Conservation (phyloP, 2,797 vertebrate genomes). For the Pipistrellus kuhlii region DNA sequence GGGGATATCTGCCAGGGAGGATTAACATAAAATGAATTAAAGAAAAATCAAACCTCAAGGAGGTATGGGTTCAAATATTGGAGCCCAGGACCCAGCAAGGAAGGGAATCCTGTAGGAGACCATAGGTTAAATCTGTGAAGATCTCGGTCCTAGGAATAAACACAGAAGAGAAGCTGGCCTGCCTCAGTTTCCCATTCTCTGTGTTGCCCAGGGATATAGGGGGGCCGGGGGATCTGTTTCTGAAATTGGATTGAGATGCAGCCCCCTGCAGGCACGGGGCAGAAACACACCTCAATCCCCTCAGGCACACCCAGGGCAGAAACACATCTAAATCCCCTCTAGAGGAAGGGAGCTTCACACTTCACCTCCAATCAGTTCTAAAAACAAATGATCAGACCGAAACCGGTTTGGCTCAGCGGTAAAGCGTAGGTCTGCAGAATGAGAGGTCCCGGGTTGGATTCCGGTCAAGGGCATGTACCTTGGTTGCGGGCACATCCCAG, state of each 20-base stretch:
- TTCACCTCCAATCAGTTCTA: not conserved
- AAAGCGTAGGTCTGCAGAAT: no score
- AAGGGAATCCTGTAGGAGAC: not conserved
- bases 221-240: not conserved
- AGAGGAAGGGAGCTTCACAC: not conserved
- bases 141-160: not conserved
- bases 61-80: not conserved
- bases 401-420: no score
- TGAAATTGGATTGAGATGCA: not conserved
- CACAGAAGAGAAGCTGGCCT: not conserved
- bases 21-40: not conserved
- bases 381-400: not conserved
- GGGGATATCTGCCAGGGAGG: fast-evolving
- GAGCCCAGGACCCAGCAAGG: not conserved
- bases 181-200: not conserved
- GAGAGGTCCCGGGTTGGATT: no score
- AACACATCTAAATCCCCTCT: not conserved
- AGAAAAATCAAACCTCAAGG: not conserved
- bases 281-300: not conserved
- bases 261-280: not conserved
- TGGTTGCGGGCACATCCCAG: no score
- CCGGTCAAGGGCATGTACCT: no score
- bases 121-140: not conserved
- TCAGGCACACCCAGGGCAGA: not conserved
- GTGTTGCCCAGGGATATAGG: no score